These are phyloP conservation scores for Remorina albescens DNA, from an alignment of 2,797 vertebrate species.

Conservation along the genomic window DNA sequence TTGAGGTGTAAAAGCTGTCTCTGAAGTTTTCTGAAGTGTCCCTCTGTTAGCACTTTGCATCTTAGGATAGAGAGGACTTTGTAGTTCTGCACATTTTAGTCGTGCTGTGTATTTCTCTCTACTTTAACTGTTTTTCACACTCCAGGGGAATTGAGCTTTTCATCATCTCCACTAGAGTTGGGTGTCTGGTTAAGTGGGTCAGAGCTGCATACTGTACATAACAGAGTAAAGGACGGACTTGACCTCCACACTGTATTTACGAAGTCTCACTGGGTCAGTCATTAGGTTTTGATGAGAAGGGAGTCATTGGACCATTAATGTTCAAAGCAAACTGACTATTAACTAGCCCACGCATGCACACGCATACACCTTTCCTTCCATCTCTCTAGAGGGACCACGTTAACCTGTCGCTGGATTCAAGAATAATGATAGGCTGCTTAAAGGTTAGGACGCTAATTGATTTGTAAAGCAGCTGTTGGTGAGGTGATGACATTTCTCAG, in stretches of 20 bases:
- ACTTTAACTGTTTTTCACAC: constrained; percentile 6
- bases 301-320: constrained; percentile 58
- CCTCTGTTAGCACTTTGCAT: constrained; percentile 9
- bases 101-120: constrained; percentile 24
- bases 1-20: constrained; percentile 9
- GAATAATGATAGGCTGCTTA: constrained; percentile 75
- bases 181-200: constrained; percentile 53
- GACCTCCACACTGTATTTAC: constrained; percentile 73
- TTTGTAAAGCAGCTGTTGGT: constrained; percentile 64
- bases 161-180: constrained; percentile 44
- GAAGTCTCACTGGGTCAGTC: constrained; percentile 69
- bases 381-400: constrained; percentile 62
- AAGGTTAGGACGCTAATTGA: constrained; percentile 78
- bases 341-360: constrained; percentile 22
- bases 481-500: constrained; percentile 73
- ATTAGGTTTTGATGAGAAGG: constrained; percentile 72
- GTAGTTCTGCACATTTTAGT: constrained; percentile 7
- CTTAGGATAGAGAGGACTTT: constrained; percentile 2
- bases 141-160: constrained; percentile 44
- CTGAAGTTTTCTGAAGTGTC: background rate
- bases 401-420: constrained; percentile 64
- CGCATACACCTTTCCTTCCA: constrained; percentile 37
- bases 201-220: constrained; percentile 44
- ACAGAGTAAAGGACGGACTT: constrained; percentile 62
- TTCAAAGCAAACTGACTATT: constrained; percentile 61